Conservation (phyloP, 2,113 vertebrate species). For the Chroicocephalus ridibundus region DNA sequence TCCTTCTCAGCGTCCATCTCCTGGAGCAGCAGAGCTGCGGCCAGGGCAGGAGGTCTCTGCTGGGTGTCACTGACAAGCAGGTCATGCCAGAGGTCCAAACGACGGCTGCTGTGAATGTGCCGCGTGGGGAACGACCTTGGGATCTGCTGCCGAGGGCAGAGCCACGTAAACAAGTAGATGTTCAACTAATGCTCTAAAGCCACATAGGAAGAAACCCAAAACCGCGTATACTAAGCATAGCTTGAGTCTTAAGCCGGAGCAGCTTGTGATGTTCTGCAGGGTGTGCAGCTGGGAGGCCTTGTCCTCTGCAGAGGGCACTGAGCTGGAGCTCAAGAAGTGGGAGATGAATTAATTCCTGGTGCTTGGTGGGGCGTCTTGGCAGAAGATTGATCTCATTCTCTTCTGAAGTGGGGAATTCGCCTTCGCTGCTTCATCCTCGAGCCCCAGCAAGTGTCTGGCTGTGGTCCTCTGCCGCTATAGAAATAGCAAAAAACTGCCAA, state of each 20-base stretch:
- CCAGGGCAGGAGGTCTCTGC: neutral
- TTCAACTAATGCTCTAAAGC: neutral
- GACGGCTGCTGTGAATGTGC: neutral
- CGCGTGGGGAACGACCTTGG: neutral
- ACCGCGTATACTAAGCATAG: neutral
- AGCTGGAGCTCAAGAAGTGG: neutral
- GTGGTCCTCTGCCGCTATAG: neutral
- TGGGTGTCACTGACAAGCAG: neutral
- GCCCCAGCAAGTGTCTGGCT: neutral
- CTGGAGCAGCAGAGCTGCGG: neutral
- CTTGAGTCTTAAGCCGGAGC: neutral
- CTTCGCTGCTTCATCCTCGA: neutral
- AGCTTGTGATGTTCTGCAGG: neutral
- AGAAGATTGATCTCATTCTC: neutral
- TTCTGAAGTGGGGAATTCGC: fast-evolving
- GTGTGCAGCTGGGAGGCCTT: neutral
- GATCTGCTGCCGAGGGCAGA: neutral
- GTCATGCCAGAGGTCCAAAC: neutral
- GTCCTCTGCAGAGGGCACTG: neutral
- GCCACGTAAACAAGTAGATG: neutral
- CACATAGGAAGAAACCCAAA: neutral
- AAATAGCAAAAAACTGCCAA: fast-evolving
- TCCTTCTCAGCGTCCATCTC: fast-evolving
- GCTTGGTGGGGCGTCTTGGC: neutral
- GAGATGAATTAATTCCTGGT: neutral